Conservation (phyloP, 2,888 invertebrate species). For the Philonicus albiceps region DNA sequence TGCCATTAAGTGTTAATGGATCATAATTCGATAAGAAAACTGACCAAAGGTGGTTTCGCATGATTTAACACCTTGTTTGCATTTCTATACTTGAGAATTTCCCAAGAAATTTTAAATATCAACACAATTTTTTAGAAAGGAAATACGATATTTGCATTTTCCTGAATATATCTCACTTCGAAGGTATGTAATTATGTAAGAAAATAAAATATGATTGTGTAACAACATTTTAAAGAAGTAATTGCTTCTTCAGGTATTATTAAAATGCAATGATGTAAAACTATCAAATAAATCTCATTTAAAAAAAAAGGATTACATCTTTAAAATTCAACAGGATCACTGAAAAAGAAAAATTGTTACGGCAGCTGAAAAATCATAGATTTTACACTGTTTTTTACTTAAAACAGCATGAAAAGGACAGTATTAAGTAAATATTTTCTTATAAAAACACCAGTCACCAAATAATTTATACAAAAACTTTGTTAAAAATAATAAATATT, state of each 20-base stretch:
- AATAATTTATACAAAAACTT: slow-evolving; percentile 2
- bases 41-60: background rate
- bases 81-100: background rate
- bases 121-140: background rate
- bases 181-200: background rate
- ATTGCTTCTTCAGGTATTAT: background rate
- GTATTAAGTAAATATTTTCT: background rate
- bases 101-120: slow-evolving; percentile 1
- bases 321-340: background rate
- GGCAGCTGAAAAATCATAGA: background rate
- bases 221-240: background rate
- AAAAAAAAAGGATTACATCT: background rate
- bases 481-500: slow-evolving; percentile 4
- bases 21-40: background rate
- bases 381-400: background rate
- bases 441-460: background rate
- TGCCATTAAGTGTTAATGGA: background rate
- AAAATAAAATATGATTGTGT: background rate
- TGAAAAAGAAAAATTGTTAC: background rate
- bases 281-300: background rate
- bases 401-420: background rate
- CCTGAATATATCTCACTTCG: background rate
- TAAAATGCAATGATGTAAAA: background rate
- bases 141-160: background rate
- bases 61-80: background rate